phyloP scores from a whole-genome alignment of 2,888 invertebrate genomes.

The Graphium colonna region DNA sequence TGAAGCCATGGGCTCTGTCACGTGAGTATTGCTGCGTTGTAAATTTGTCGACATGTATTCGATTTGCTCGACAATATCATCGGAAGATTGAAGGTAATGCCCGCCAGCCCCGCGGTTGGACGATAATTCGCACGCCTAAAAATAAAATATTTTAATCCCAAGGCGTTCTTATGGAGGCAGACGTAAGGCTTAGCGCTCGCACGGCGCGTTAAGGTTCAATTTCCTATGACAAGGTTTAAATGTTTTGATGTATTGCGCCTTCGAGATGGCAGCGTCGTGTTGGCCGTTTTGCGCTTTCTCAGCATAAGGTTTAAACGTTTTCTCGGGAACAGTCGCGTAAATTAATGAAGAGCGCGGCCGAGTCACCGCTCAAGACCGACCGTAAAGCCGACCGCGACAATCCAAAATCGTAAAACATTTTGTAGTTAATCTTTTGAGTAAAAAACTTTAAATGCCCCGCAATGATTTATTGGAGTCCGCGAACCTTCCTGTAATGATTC shows the following conservation, averaged over 20 bases:
- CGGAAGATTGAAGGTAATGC: conserved; percentile 25
- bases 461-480: background rate
- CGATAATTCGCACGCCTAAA: conserved; percentile 51
- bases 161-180: conserved; percentile 47
- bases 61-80: conserved; percentile 19
- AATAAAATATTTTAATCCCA: conserved; percentile 53
- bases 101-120: conserved; percentile 41
- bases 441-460: conserved; percentile 8
- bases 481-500: background rate
- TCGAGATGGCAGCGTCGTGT: conserved; percentile 36
- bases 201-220: conserved; percentile 32
- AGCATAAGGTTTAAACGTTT: conserved; percentile 43
- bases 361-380: conserved; percentile 42
- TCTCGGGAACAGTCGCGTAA: conserved; percentile 60
- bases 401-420: conserved; percentile 42
- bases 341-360: conserved; percentile 58
- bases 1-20: conserved; percentile 16
- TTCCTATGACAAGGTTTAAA: conserved; percentile 23
- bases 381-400: conserved; percentile 31
- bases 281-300: conserved; percentile 33
- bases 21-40: conserved; percentile 12
- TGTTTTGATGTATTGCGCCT: conserved; percentile 28
- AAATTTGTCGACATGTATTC: conserved; percentile 14
- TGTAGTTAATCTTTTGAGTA: conserved; percentile 25
- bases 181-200: conserved; percentile 28